These are phyloP conservation scores for Connochaetes taurinus DNA, from an alignment of 2,113 vertebrate species.

Conservation along the genomic window DNA sequence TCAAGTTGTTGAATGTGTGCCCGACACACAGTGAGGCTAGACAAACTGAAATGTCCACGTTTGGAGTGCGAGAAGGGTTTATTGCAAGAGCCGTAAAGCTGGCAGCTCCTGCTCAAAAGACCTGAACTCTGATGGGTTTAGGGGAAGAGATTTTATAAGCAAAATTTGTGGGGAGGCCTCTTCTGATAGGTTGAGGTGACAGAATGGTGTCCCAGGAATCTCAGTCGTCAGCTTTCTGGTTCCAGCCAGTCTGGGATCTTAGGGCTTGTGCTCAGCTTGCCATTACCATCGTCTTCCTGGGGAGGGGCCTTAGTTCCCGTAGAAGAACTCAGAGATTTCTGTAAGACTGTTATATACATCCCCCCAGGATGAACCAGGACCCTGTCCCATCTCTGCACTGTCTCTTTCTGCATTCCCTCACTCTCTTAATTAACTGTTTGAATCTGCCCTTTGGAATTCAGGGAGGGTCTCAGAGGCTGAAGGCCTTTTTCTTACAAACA, in stretches of 20 bases:
- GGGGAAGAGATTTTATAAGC: neutral
- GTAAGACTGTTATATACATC: neutral
- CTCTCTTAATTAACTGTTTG: neutral
- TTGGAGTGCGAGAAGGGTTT: neutral
- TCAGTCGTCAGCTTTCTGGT: neutral
- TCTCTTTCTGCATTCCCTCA: neutral
- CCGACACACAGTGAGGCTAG: neutral
- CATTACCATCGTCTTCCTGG: too few species aligned
- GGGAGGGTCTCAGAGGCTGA: neutral
- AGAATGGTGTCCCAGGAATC: neutral
- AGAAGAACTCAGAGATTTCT: neutral
- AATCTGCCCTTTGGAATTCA: neutral
- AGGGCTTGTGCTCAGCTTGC: neutral
- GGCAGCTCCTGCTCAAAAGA: neutral
- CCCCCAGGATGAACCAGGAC: neutral
- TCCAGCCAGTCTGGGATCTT: neutral
- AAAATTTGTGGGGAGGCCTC: neutral
- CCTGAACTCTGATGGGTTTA: neutral
- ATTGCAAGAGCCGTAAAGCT: neutral
- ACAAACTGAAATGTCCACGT: neutral
- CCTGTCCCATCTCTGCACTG: neutral
- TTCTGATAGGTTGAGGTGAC: neutral
- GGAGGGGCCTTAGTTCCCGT: neutral
- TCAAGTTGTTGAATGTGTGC: neutral
- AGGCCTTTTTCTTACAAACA: neutral